A percentile compares a stretch with the other conserved stretches of the same genome.
These are phyloP conservation scores for Hystrix cristata DNA, from an alignment of 2,113 vertebrate species.

Conservation along the genomic window DNA sequence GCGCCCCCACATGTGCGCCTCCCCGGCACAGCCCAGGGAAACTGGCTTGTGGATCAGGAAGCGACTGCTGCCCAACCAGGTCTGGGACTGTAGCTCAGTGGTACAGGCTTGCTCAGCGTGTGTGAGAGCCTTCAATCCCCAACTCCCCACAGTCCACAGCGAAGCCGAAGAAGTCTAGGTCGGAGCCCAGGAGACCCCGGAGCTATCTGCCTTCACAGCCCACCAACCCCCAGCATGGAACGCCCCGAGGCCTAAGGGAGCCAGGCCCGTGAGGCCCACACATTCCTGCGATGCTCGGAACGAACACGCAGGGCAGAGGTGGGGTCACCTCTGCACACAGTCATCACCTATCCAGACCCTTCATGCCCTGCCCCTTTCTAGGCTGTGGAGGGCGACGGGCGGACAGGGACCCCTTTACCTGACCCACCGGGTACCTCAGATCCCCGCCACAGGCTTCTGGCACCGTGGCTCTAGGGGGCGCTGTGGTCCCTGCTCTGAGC, in stretches of 20 bases:
- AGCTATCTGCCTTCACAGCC: background rate
- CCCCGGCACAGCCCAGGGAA: background rate
- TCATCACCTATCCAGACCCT: background rate
- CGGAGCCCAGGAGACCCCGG: background rate
- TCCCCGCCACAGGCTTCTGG: background rate
- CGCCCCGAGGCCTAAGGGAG: background rate
- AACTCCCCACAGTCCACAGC: background rate
- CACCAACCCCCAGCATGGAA: accelerated
- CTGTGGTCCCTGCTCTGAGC: background rate
- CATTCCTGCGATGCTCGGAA: background rate
- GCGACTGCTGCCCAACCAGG: accelerated
- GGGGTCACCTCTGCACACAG: background rate
- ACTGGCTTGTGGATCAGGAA: background rate
- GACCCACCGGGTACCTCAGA: background rate
- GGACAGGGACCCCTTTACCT: conserved; percentile 6
- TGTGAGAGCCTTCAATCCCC: background rate
- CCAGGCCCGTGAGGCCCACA: background rate
- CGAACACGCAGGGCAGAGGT: background rate
- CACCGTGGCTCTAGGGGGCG: background rate
- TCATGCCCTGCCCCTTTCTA: background rate
- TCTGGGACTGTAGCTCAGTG: background rate
- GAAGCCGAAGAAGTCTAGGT: background rate
- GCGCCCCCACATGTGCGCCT: background rate
- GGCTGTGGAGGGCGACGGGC: background rate
- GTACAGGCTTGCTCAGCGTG: background rate